phyloP scores from a whole-genome alignment of 2,797 vertebrate species.

The Phyllotis vaccarum region DNA sequence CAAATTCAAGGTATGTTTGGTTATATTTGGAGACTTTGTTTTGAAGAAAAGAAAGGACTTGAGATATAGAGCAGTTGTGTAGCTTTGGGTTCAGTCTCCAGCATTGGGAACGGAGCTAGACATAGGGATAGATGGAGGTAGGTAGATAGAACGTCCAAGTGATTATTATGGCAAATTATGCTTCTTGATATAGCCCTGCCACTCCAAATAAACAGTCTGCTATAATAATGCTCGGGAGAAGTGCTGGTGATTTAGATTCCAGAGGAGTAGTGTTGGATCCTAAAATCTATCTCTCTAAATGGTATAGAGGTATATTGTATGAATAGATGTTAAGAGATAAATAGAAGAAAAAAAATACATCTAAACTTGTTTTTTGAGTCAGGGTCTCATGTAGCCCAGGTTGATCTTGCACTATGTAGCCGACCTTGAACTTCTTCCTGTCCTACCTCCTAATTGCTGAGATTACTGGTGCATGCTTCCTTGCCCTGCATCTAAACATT shows the following conservation, averaged over 20 bases:
- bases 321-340: neutral
- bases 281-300: neutral
- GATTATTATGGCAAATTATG: neutral
- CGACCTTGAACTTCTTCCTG: neutral
- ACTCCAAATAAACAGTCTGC: neutral
- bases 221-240: conserved; percentile 23
- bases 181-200: conserved; percentile 4
- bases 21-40: neutral
- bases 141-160: neutral
- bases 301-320: neutral
- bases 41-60: neutral
- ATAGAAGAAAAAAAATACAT: neutral
- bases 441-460: neutral
- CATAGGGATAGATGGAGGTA: neutral
- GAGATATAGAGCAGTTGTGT: neutral
- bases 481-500: neutral
- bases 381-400: neutral
- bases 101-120: neutral
- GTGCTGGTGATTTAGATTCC: neutral
- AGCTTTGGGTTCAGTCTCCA: neutral
- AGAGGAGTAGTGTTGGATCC: neutral
- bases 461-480: neutral
- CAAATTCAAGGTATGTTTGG: neutral
- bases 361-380: neutral
- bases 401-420: neutral